Evolutionary conservation across 2,797 vertebrate genomes (phyloP), one percentile per base, ranked within the genome.

Genomic region (Dendrocincla tyrannina): DNA sequence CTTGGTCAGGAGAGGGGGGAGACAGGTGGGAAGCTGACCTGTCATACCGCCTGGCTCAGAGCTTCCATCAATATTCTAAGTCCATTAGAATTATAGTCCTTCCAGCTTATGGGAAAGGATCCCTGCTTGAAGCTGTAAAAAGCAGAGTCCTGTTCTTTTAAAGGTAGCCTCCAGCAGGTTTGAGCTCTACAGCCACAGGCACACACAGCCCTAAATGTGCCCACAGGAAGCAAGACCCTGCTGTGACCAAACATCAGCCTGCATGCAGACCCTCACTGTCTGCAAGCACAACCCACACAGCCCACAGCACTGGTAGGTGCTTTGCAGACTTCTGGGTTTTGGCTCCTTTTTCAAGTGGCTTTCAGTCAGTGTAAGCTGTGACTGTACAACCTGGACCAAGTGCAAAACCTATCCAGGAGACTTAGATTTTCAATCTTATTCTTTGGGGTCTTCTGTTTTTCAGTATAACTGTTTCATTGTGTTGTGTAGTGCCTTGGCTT

Each of bases 241-340:
- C 32, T 10, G 2, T 1, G 0, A 75, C 14, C 11, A 35, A 67
- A 53, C 5, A 55, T 32, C 46, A 78, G 30, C 46, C 30, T 59
- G 50, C 37, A 15, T 49, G 28, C n/a, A 66, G 33, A 75, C 19
- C 18, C 11, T 59, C 0, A 0, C 7, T 30, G 1, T 7, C 11
- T 24, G 32, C 30, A 59, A 23, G 7, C 15, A 11, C 25, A 55
- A 69, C n/a, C 5, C 24, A 49, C 19, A 30, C 32, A 33, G 17
- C 32, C 32, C 28, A 8, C 8, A 25, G 63, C n/a, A 17, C 42
- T 47, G 42, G 32, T 47, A 44, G 42, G 63, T 1, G 0, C 35
- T 80, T 53, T 53, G 67, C 37, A 64, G 27, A n/a, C 15, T 67
- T 39, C 25, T 33, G 59, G 17, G 19, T 52, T 76, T 62, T 47